Evolutionary conservation across 2,888 invertebrate genomes (phyloP).

Genomic region (Perizoma affinitatum): DNA sequence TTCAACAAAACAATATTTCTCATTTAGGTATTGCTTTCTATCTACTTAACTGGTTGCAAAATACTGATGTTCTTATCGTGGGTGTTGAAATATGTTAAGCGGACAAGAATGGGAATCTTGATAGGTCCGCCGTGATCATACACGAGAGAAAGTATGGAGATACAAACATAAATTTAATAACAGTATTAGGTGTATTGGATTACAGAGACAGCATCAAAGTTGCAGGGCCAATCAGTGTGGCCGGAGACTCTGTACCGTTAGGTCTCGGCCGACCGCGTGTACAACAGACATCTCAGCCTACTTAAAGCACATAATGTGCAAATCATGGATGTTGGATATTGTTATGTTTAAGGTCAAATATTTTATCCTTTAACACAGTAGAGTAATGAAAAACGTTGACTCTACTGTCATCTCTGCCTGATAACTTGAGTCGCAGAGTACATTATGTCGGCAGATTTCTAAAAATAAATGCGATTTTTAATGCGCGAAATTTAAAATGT

Average conservation of each 20-base stretch:
- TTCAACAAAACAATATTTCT: conserved; percentile 12
- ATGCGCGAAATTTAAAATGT: conserved; percentile 33
- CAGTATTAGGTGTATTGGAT: conserved; percentile 79
- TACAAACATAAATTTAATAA: conserved; percentile 77
- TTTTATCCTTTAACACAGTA: not conserved
- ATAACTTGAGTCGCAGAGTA: not conserved
- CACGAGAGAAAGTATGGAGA: conserved; percentile 73
- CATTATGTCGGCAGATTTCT: not conserved
- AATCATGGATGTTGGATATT: conserved; percentile 48
- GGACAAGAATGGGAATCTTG: conserved; percentile 59
- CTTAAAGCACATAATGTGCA: conserved; percentile 66
- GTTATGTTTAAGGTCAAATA: not conserved
- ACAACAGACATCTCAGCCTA: conserved; percentile 66
- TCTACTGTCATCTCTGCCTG: no score
- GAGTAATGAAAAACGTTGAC: no score
- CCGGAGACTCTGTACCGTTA: conserved; percentile 69
- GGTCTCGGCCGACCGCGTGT: conserved; percentile 53
- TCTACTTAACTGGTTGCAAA: conserved; percentile 44
- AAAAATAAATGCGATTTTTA: not conserved
- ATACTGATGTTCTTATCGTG: conserved; percentile 45
- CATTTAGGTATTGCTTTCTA: conserved; percentile 13
- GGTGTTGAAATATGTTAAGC: conserved; percentile 65
- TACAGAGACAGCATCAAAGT: conserved; percentile 70
- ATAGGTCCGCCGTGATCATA: conserved; percentile 66
- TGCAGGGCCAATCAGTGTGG: conserved; percentile 70